Base-by-base conservation (phyloP, 1,140 invertebrate species). In the Drosophila mojavensis region DNA sequence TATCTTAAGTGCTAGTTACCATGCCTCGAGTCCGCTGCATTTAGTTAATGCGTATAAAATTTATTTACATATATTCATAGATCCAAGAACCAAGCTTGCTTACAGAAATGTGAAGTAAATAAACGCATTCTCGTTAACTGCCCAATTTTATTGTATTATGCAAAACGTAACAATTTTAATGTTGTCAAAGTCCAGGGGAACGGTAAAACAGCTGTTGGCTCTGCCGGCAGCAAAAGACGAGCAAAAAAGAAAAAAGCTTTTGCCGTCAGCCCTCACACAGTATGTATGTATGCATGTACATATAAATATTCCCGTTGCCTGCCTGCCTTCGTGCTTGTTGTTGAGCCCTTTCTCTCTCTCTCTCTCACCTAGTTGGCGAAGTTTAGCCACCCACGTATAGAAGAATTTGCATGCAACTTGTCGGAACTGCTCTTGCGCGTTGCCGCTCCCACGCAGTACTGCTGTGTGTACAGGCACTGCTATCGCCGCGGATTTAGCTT, bases 371-470 rank as follows among this genome's bases (percentile, higher is more conserved):
- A 43, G 45, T 55, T 47, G 53, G 17, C 33, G 68, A 24, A 17
- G 60, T 53, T 55, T 67, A 28, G 36, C 45, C 70, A 56, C 74
- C 62, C 74, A 72, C 74, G 53, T 55, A 45, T 10, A 26, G 61
- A 61, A 56, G 75, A 73, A 77, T 79, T 79, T 76, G 76, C 68
- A 76, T 79, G 73, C 67, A 76, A 76, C 51, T 65, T 71, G 60
- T 50, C 43, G 58, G 26, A 36, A 53, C 45, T 48, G 33, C 50
- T 70, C 75, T 55, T 61, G 41, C 67, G n/a, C 11, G 55, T 51
- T 75, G 58, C 43, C 43, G 15, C 66, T 69, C 67, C 66, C 80
- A 76, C 80, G 79, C 76, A 30, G 11, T 39, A 39, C 9, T 36
- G 20, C 20, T 2, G 17, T 56, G 33, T 33, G 33, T 62, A 15